Percentiles rank a stretch among this genome's conserved stretches.
These are phyloP conservation scores for Agrochola litura DNA, from an alignment of 2,888 invertebrate genomes.

Conservation along the genomic window DNA sequence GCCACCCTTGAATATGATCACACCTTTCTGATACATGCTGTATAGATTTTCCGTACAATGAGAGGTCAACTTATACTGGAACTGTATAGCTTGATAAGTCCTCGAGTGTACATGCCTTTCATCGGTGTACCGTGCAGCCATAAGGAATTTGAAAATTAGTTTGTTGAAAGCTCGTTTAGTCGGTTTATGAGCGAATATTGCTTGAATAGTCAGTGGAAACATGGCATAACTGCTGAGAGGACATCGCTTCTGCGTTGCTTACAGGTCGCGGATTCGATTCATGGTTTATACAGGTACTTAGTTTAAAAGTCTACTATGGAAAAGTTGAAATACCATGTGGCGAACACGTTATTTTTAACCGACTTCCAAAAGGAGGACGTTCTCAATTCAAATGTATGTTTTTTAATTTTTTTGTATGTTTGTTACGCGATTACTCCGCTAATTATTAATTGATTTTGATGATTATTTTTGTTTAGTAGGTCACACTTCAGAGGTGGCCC, in stretches of 20 bases:
- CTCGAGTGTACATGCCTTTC: not conserved
- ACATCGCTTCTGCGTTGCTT: not conserved
- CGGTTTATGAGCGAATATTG: constrained; percentile 8
- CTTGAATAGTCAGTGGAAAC: not conserved
- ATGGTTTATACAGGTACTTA: no score
- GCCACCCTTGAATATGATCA: not conserved
- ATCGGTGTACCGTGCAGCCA: not conserved
- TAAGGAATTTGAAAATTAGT: constrained; percentile 31
- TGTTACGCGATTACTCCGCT: no score
- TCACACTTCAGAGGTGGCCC: no score
- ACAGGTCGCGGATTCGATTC: not conserved
- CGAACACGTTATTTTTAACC: no score
- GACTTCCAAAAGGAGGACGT: no score
- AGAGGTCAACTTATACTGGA: not conserved
- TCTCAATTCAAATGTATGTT: no score
- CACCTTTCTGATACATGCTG: not conserved
- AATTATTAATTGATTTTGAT: no score
- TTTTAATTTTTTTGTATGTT: no score
- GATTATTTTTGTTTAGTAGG: no score
- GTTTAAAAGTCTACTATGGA: no score
- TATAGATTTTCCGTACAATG: not conserved
- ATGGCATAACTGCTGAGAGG: not conserved
- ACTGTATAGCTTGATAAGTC: not conserved
- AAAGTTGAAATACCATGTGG: no score
- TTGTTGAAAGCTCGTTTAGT: not conserved